A percentile compares a stretch with the other conserved stretches of the same genome.
Conservation (phyloP, 2,797 vertebrate genomes). For the Stomatorhinus walkeri region DNA sequence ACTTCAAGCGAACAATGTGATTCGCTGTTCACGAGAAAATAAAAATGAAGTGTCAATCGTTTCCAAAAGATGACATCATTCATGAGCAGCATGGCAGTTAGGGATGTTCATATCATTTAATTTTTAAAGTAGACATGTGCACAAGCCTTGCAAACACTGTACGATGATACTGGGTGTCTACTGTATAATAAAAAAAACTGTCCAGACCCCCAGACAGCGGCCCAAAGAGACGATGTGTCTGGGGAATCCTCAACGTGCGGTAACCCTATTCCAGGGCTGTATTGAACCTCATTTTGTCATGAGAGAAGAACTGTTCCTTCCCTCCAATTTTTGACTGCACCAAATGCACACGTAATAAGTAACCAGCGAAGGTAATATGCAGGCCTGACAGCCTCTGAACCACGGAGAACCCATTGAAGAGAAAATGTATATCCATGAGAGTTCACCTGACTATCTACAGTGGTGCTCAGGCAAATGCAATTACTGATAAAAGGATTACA, state of each 20-base stretch:
- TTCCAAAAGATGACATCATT: background rate
- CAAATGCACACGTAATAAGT: background rate
- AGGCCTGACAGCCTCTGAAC: slow-evolving; percentile 1
- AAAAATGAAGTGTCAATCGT: background rate
- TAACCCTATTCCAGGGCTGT: background rate
- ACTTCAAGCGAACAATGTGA: background rate
- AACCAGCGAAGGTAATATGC: background rate
- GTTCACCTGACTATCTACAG: background rate
- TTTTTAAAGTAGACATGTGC: background rate
- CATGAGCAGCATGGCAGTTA: background rate
- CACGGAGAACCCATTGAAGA: background rate
- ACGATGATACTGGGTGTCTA: background rate
- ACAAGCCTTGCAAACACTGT: background rate
- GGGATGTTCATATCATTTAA: background rate
- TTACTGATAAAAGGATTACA: slow-evolving; percentile 47
- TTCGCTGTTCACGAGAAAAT: background rate
- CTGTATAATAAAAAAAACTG: background rate
- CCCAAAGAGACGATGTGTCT: background rate
- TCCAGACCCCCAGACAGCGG: background rate
- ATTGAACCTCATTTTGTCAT: background rate
- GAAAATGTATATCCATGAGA: background rate
- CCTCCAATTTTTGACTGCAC: background rate
- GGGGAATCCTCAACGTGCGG: background rate
- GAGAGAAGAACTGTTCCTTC: background rate
- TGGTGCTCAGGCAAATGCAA: slow-evolving; percentile 39